Conservation (phyloP, 2,113 vertebrate genomes). For the Sapajus apella region DNA sequence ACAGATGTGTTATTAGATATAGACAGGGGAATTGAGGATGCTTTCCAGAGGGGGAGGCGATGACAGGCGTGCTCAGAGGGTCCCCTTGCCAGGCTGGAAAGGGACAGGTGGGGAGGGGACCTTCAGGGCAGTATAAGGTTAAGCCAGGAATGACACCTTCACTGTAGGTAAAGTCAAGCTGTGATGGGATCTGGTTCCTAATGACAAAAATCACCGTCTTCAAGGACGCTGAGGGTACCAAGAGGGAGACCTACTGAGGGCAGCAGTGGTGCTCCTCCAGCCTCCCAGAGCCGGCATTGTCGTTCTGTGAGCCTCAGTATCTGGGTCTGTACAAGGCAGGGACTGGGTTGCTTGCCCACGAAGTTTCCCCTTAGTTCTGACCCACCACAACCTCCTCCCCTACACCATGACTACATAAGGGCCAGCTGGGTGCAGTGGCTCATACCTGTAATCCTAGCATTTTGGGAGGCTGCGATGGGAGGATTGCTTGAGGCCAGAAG, state of each 20-base stretch:
- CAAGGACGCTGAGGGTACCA: background rate
- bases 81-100: background rate
- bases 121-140: background rate
- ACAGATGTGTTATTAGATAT: background rate
- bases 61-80: background rate
- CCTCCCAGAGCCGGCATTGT: background rate
- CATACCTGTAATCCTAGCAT: too few species aligned
- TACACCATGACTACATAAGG: background rate
- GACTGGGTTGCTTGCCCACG: background rate
- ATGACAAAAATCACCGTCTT: background rate
- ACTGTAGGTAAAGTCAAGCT: background rate
- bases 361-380: background rate
- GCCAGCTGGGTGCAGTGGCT: background rate
- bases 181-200: background rate
- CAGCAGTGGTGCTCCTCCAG: background rate
- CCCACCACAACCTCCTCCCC: background rate
- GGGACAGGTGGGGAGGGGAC: background rate
- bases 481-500: too few species aligned
- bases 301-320: background rate
- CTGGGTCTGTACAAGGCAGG: background rate
- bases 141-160: background rate
- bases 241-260: background rate
- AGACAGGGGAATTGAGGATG: background rate
- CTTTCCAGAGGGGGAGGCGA: background rate
- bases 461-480: background rate